Evolutionary conservation across 2,113 vertebrate species (phyloP).

Genomic region (Engraulis encrasicolus): DNA sequence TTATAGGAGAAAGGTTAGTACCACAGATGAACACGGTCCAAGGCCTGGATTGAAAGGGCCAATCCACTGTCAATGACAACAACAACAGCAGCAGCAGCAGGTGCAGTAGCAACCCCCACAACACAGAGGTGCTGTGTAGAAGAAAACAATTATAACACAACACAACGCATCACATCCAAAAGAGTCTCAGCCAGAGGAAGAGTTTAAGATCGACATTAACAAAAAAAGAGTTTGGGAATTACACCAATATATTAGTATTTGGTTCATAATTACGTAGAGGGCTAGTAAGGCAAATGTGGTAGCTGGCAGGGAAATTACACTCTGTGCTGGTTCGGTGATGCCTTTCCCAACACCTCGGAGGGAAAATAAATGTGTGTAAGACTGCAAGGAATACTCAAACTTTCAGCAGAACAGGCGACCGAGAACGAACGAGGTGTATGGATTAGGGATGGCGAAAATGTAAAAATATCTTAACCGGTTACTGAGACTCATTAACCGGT

Average conservation of each 20-base stretch:
- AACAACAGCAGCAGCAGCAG: background rate
- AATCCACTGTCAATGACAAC: too few relatives aligned
- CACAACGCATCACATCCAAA: background rate
- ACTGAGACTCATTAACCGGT: too few relatives aligned
- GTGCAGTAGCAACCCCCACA: background rate
- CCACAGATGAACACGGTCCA: slow-evolving; percentile 41
- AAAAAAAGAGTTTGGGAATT: background rate
- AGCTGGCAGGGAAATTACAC: background rate
- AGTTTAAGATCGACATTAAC: background rate
- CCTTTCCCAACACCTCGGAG: background rate
- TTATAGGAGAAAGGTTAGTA: slow-evolving; percentile 74
- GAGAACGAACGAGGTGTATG: too few relatives aligned
- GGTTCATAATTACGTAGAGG: background rate
- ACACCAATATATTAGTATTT: background rate
- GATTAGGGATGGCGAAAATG: too few relatives aligned
- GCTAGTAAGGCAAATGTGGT: background rate
- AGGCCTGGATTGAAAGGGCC: background rate
- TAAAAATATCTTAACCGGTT: too few relatives aligned
- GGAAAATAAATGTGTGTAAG: background rate
- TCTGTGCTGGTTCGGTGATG: background rate
- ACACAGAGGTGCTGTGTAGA: background rate
- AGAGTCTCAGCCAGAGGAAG: background rate
- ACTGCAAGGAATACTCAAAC: background rate
- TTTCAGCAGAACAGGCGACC: background rate
- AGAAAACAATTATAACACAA: too few relatives aligned